A percentile compares a stretch with the other conserved stretches of the same genome.
Evolutionary conservation across 2,888 invertebrate genomes (phyloP).

Genomic region (Catocala nupta): DNA sequence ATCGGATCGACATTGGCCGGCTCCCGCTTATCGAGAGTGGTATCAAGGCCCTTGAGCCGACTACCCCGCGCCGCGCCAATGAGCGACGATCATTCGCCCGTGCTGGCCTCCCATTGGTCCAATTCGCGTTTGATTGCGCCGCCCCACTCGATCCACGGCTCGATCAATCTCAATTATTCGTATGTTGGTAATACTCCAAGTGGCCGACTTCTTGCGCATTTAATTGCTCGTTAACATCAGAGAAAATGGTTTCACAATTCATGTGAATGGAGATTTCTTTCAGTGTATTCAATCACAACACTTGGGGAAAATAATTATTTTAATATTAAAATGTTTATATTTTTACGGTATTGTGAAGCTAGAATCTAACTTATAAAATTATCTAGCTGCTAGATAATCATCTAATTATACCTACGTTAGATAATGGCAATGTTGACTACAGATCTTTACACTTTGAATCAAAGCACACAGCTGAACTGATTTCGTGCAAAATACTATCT

Average conservation of each 20-base stretch:
- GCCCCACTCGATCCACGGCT: constrained; percentile 82
- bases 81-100: constrained; percentile 60
- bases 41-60: constrained; percentile 83
- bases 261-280: constrained; percentile 10
- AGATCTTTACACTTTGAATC: too few relatives aligned
- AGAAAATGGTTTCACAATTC: constrained; percentile 34
- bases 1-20: constrained; percentile 80
- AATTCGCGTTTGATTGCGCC: constrained; percentile 85
- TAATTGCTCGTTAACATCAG: constrained; percentile 57
- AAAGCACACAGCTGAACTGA: too few relatives aligned
- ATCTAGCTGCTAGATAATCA: too few relatives aligned
- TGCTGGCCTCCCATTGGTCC: constrained; percentile 77
- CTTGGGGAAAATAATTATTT: too few relatives aligned
- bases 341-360: too few relatives aligned
- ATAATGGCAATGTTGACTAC: too few relatives aligned
- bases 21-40: constrained; percentile 83
- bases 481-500: too few relatives aligned
- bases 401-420: too few relatives aligned
- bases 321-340: too few relatives aligned
- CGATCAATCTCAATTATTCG: constrained; percentile 85
- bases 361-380: too few relatives aligned
- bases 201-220: constrained; percentile 58
- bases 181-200: constrained; percentile 71
- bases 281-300: neutral
- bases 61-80: constrained; percentile 80